These are phyloP conservation scores for Ecliptopera silaceata DNA, from an alignment of 2,888 invertebrate species.

Conservation along the genomic window DNA sequence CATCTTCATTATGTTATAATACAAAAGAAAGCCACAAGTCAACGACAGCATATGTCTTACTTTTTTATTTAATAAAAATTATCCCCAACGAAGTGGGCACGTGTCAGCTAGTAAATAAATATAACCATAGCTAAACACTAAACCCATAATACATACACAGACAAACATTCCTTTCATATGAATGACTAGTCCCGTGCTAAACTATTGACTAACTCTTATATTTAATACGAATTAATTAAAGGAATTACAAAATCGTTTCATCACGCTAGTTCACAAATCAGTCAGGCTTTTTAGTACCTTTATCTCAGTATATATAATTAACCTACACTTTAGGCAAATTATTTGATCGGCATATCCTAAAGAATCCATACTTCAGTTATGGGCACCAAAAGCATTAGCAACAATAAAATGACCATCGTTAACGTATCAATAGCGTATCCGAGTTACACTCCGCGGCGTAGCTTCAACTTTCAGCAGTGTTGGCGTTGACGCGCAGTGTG, in stretches of 20 bases:
- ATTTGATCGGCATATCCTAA: neutral
- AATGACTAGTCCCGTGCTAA: slow-evolving; percentile 45
- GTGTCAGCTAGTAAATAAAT: no score
- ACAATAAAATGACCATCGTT: no score
- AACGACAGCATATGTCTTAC: no score
- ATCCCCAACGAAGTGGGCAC: no score
- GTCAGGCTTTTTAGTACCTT: neutral
- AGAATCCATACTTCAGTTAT: no score
- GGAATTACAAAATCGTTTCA: neutral
- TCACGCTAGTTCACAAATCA: neutral
- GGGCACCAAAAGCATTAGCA: no score
- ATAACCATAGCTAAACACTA: slow-evolving; percentile 20
- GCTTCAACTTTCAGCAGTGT: no score
- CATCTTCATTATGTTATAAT: neutral
- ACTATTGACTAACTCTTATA: slow-evolving; percentile 1
- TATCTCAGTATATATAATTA: neutral
- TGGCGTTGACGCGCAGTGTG: no score
- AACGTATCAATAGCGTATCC: no score
- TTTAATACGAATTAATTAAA: neutral
- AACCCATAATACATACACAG: slow-evolving; percentile 16
- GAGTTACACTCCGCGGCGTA: no score
- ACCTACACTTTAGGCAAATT: neutral
- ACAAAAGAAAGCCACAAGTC: no score
- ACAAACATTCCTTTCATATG: slow-evolving; percentile 3
- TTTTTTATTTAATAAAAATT: no score